phyloP scores from a whole-genome alignment of 2,888 invertebrate genomes.

The Diplazon laetatorius region DNA sequence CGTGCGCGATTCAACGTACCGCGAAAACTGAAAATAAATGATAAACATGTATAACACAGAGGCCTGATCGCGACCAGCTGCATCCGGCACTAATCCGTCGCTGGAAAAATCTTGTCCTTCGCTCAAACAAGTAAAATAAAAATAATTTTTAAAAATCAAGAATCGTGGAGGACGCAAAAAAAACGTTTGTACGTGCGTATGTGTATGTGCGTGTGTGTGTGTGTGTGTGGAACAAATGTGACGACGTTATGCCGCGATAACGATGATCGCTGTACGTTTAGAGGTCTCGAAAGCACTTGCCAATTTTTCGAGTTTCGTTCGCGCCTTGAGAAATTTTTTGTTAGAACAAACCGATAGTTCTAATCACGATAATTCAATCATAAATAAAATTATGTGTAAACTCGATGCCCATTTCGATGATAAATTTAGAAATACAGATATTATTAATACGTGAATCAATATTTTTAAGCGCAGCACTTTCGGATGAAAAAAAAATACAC shows the following conservation, averaged over 20 bases:
- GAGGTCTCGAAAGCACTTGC: slow-evolving; percentile 43
- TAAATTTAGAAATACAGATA: slow-evolving; percentile 55
- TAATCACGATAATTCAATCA: slow-evolving; percentile 28
- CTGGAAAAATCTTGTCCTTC: slow-evolving; percentile 43
- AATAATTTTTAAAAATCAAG: too few species aligned
- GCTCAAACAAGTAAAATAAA: too few species aligned
- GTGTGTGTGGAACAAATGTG: slow-evolving; percentile 32
- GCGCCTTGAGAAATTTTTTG: slow-evolving; percentile 20
- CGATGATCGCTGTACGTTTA: slow-evolving; percentile 8
- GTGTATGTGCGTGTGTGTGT: too few species aligned
- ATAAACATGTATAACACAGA: background rate
- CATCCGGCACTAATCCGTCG: slow-evolving; percentile 12
- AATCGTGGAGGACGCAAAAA: slow-evolving; percentile 1
- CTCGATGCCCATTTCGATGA: slow-evolving; percentile 48
- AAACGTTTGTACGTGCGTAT: too few species aligned
- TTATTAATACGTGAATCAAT: slow-evolving; percentile 45
- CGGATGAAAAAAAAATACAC: slow-evolving; percentile 62
- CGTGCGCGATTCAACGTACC: slow-evolving; percentile 11
- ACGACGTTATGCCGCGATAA: slow-evolving; percentile 21
- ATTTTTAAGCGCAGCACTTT: slow-evolving; percentile 63
- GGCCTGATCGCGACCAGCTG: background rate
- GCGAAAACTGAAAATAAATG: slow-evolving; percentile 19
- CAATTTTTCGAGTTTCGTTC: slow-evolving; percentile 33
- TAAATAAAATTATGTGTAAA: slow-evolving; percentile 32
- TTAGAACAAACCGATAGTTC: slow-evolving; percentile 38